A percentile compares a stretch with the other conserved stretches of the same genome.
These are phyloP conservation scores for Cecidostiba fungosa DNA, from an alignment of 2,888 invertebrate species.

Conservation along the genomic window DNA sequence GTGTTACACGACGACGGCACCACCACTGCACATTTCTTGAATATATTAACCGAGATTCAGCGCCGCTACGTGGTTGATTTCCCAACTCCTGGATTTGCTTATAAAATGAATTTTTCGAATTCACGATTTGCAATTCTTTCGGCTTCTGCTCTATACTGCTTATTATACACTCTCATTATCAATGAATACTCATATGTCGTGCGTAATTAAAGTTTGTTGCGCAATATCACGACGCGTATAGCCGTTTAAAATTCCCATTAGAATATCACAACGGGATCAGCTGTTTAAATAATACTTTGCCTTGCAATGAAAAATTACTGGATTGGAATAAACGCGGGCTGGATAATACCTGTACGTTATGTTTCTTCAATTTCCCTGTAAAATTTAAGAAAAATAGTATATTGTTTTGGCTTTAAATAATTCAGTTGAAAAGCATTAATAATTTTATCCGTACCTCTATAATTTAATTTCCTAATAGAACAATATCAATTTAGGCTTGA, in stretches of 20 bases:
- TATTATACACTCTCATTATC: background rate
- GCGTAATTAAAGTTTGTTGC: background rate
- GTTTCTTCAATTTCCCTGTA: background rate
- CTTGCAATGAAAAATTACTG: no score
- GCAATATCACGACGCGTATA: background rate
- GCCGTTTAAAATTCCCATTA: background rate
- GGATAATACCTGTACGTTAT: no score
- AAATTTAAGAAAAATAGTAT: background rate
- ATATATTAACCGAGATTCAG: slow-evolving; percentile 31
- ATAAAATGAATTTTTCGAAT: background rate
- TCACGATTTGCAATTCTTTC: background rate
- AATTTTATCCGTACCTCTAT: no score
- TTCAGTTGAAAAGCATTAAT: no score
- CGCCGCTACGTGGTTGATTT: slow-evolving; percentile 32
- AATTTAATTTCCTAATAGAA: background rate
- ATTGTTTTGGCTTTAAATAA: no score
- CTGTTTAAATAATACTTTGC: background rate
- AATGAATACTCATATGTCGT: background rate
- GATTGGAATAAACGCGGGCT: no score
- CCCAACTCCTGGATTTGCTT: background rate
- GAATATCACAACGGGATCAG: background rate
- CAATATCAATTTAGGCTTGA: background rate
- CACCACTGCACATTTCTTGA: slow-evolving; percentile 1
- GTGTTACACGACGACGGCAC: background rate
- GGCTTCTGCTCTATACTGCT: background rate